Percentiles rank a stretch among this genome's conserved stretches.
These are phyloP conservation scores for Drosophila cyrtoloma DNA, from an alignment of 2,888 invertebrate species.

Conservation along the genomic window DNA sequence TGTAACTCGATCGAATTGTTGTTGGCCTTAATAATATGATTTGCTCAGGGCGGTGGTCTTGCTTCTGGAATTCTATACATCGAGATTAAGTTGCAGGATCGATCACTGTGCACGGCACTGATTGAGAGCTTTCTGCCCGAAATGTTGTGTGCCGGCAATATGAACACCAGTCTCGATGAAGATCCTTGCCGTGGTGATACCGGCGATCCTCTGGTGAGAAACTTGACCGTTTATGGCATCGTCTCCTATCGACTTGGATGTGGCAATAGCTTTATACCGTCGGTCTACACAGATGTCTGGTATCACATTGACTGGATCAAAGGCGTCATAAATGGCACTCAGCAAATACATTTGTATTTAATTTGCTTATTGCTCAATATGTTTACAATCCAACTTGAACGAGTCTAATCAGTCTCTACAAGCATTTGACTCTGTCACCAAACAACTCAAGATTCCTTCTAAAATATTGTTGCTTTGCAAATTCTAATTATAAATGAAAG, in stretches of 20 bases:
- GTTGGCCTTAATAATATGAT: not conserved
- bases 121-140: constrained; percentile 19
- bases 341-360: not conserved
- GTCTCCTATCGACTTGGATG: constrained; percentile 33
- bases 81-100: constrained; percentile 6
- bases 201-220: constrained; percentile 39
- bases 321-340: not conserved
- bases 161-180: not conserved
- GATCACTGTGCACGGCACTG: not conserved
- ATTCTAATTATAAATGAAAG: not conserved
- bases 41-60: constrained; percentile 45
- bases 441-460: not conserved
- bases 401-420: not conserved
- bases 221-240: constrained; percentile 40
- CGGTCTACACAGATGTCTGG: constrained; percentile 51
- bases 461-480: not conserved
- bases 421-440: not conserved
- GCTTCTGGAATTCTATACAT: constrained; percentile 19
- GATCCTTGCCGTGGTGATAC: constrained; percentile 52
- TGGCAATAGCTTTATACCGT: constrained; percentile 7
- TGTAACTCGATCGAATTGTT: not conserved
- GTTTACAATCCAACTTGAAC: not conserved
- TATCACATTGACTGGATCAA: constrained; percentile 41
- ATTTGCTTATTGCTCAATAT: not conserved
- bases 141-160: constrained; percentile 48